phyloP scores from a whole-genome alignment of 2,797 vertebrate genomes.

The Antennarius maculatus region DNA sequence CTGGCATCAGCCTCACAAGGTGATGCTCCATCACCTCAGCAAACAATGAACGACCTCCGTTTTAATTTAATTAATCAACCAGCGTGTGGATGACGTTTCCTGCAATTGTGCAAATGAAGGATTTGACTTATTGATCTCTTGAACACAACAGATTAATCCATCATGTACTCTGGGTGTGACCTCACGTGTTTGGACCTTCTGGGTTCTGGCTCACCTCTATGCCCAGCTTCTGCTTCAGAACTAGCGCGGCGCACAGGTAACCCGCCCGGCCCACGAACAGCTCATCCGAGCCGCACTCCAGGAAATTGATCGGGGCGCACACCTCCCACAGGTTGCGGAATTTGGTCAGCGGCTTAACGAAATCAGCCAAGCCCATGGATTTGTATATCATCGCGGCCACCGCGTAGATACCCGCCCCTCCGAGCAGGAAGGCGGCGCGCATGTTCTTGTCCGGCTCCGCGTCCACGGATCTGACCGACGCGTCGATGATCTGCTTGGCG shows the following conservation, averaged over 20 bases:
- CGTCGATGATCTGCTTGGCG: slow-evolving; percentile 86
- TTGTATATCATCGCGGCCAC: slow-evolving; percentile 88
- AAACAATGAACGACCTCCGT: too few species aligned
- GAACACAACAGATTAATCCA: too few species aligned
- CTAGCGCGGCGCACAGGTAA: slow-evolving; percentile 88
- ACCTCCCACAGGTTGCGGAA: slow-evolving; percentile 86
- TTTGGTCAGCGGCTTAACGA: slow-evolving; percentile 83
- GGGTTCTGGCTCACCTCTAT: slow-evolving; percentile 83
- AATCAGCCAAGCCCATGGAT: slow-evolving; percentile 84
- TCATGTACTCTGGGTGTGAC: not conserved
- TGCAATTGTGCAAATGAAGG: too few species aligned
- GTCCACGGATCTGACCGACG: slow-evolving; percentile 79
- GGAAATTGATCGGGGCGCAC: slow-evolving; percentile 84
- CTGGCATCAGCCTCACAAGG: too few species aligned
- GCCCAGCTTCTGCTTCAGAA: slow-evolving; percentile 88
- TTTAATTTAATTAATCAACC: too few species aligned
- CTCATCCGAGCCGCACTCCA: slow-evolving; percentile 91
- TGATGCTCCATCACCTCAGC: too few species aligned
- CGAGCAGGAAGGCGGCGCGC: slow-evolving; percentile 87
- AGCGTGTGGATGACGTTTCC: too few species aligned
- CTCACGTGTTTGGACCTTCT: not conserved
- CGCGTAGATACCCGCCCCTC: slow-evolving; percentile 86
- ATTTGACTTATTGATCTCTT: too few species aligned
- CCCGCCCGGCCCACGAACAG: slow-evolving; percentile 90
- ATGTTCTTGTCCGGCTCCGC: slow-evolving; percentile 84